Evolutionary conservation across 1,140 invertebrate genomes (phyloP), one percentile per base, ranked within the genome.

Genomic region (Panagrolaimus sp.): DNA sequence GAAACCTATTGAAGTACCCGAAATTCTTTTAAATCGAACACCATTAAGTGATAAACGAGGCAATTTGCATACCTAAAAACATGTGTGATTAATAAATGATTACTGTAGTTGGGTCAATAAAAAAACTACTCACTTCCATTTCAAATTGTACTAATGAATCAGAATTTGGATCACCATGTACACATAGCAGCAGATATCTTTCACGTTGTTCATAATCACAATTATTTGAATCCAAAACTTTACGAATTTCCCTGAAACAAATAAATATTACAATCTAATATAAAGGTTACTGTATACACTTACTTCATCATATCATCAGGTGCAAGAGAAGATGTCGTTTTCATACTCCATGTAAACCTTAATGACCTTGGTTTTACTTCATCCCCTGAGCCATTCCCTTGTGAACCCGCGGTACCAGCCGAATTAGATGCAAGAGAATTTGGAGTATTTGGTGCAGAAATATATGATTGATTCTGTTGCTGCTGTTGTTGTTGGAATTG

Each of bases 281-380:
- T n/a, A n/a, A n/a, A n/a, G n/a, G n/a, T n/a, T n/a, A n/a, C n/a
- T n/a, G n/a, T n/a, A n/a, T n/a, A n/a, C n/a, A n/a, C n/a, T 88
- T 99, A 96, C 67, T 91, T 90, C 93, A 99, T 98, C 83, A 99
- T 99, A 85, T 98, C 95, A 82, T 95, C 92, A 45, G 96, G 96
- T 84, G 98, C 93, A 84, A 96, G 87, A 62, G 93, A 92, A 73
- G 93, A 97, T 11, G 96, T 99, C 44, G 96, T 99, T 87, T 98
- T 99, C 96, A 99, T 99, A 81, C 93, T 97, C 96, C 96, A 99
- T 47, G 96, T 99, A 86, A 99, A 99, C 71, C 96, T 65, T 63
- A 82, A 57, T 20, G 94, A 96, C 61, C 94, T 87, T 43, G 94
- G 94, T 86, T 97, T 97, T 67, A 94, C 91, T 81, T 92, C 90